A percentile compares a stretch with the other conserved stretches of the same genome.
These are phyloP conservation scores for Drosophila rufa DNA, from an alignment of 1,140 invertebrate genomes.

Conservation along the genomic window DNA sequence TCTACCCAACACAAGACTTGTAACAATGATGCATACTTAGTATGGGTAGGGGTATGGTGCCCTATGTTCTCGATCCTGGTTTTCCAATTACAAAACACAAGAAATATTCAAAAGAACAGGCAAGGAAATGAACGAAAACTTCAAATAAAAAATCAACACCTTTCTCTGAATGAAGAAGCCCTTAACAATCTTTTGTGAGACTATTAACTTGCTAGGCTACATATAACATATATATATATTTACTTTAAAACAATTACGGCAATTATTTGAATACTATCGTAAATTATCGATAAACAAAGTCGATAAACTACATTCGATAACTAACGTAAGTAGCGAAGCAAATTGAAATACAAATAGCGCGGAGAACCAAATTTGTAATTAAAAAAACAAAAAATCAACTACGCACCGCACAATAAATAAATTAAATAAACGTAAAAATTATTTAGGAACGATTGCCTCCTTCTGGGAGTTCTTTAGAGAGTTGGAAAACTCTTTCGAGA, in stretches of 20 bases:
- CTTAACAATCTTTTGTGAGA: conserved; percentile 77
- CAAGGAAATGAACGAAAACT: conserved; percentile 7
- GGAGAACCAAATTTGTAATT: conserved; percentile 79
- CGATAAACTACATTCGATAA: conserved; percentile 40
- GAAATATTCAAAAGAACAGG: conserved; percentile 1
- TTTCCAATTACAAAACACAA: conserved; percentile 45
- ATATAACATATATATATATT: conserved; percentile 27
- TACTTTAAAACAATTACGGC: conserved; percentile 47
- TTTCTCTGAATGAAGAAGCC: conserved; percentile 32
- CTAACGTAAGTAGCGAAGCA: conserved; percentile 71
- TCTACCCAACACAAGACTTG: conserved; percentile 43
- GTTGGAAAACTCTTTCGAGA: background rate
- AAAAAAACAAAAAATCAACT: conserved; percentile 37
- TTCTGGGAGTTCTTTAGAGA: conserved; percentile 6
- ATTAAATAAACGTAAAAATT: conserved; percentile 3
- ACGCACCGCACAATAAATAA: conserved; percentile 70
- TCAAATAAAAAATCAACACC: conserved; percentile 53
- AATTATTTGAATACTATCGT: conserved; percentile 50
- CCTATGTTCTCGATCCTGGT: conserved; percentile 23
- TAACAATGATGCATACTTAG: conserved; percentile 54
- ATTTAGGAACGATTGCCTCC: conserved; percentile 11
- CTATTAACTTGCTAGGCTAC: conserved; percentile 65
- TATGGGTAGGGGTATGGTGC: conserved; percentile 59
- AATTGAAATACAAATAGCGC: conserved; percentile 40
- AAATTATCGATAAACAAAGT: conserved; percentile 69